These are phyloP conservation scores for Leucania comma DNA, from an alignment of 2,888 invertebrate species.

Conservation along the genomic window DNA sequence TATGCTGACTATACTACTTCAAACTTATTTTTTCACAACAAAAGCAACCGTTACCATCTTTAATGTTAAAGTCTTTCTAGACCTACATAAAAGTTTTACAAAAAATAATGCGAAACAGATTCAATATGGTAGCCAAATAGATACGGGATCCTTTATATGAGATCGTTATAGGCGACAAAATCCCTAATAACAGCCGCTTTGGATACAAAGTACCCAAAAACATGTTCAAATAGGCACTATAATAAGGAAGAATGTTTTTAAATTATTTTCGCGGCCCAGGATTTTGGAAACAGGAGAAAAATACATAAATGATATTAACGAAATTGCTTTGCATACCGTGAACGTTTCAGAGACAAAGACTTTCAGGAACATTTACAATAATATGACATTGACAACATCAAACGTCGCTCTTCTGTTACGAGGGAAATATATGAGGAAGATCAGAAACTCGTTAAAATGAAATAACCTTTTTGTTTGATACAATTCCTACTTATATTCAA, in stretches of 20 bases:
- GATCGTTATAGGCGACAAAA: conserved; percentile 45
- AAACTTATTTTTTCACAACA: not conserved
- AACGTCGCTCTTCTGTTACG: conserved; percentile 1
- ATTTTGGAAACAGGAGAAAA: conserved; percentile 27
- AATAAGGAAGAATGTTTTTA: conserved; percentile 41
- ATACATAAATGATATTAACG: conserved; percentile 40
- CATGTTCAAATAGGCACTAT: conserved; percentile 27
- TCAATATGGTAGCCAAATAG: conserved; percentile 34
- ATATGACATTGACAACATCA: conserved; percentile 15
- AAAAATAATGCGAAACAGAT: conserved; percentile 6
- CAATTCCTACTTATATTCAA: no score
- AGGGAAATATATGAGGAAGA: not conserved
- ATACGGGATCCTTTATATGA: conserved; percentile 15
- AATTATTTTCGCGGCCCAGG: conserved; percentile 34
- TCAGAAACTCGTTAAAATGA: not conserved
- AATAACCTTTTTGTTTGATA: not conserved
- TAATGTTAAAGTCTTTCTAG: not conserved
- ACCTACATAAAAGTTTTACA: conserved; percentile 2
- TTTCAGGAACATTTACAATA: conserved; percentile 15
- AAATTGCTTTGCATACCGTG: conserved; percentile 29
- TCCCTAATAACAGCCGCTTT: conserved; percentile 26
- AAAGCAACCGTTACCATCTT: not conserved
- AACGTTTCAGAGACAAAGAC: conserved; percentile 23
- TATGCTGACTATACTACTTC: not conserved
- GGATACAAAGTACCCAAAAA: conserved; percentile 37